Evolutionary conservation across 2,797 vertebrate species (phyloP).

Genomic region (Myripristis murdjan): DNA sequence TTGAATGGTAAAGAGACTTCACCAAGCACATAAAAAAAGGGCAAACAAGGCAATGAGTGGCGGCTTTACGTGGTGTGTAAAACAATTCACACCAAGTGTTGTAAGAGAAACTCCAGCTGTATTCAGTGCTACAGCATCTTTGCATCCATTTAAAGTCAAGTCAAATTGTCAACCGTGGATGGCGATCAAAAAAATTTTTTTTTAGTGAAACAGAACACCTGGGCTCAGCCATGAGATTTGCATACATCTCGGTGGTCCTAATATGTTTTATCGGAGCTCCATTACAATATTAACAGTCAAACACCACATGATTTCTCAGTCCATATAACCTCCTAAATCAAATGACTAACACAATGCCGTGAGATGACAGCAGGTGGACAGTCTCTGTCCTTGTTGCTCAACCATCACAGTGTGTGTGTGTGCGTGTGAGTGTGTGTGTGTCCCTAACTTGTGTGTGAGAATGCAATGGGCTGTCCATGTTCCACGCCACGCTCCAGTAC

Average conservation of each 20-base stretch:
- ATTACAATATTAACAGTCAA: not conserved
- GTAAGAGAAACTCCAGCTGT: not conserved
- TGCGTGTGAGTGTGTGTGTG: too few relatives aligned
- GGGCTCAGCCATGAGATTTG: conserved; percentile 9
- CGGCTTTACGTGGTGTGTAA: not conserved
- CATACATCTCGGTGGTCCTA: conserved; percentile 2
- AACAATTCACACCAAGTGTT: not conserved
- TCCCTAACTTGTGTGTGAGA: conserved; percentile 62
- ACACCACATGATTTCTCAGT: too few relatives aligned
- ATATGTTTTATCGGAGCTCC: not conserved
- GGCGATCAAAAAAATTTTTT: not conserved
- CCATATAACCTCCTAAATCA: not conserved
- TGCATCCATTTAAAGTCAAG: conserved; percentile 6
- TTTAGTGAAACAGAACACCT: conserved; percentile 20
- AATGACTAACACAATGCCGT: not conserved
- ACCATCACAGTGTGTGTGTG: conserved; percentile 52
- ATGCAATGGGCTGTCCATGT: conserved; percentile 64
- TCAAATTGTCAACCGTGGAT: conserved; percentile 12
- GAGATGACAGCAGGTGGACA: conserved; percentile 13
- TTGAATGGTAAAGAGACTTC: too few relatives aligned
- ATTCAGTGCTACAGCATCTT: not conserved
- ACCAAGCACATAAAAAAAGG: not conserved
- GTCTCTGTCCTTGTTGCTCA: conserved; percentile 68
- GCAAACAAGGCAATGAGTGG: not conserved
- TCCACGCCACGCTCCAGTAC: conserved; percentile 69